Evolutionary conservation across 2,888 invertebrate species (phyloP).

Genomic region (Zootermopsis nevadensis): DNA sequence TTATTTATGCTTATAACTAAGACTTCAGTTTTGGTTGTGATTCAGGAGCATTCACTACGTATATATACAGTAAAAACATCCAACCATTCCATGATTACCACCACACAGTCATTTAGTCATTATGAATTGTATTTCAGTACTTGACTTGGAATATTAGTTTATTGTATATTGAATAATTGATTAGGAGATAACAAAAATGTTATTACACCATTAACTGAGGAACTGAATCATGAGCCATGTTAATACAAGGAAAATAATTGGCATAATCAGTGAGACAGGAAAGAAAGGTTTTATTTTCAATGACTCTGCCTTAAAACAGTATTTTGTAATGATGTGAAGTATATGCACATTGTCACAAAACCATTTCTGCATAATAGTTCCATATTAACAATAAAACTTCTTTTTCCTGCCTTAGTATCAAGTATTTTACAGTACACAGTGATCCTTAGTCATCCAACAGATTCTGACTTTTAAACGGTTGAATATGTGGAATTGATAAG

Average conservation of each 20-base stretch:
- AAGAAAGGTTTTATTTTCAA: slow-evolving; percentile 1
- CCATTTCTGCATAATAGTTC: not conserved
- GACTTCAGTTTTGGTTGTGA: slow-evolving; percentile 6
- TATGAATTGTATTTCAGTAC: slow-evolving; percentile 2
- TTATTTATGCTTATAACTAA: not conserved
- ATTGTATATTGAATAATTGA: not conserved
- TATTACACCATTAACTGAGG: not conserved
- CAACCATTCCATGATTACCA: slow-evolving; percentile 9
- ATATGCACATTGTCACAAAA: not conserved
- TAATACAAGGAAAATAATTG: not conserved
- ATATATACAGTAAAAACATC: not conserved
- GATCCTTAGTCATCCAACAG: not conserved
- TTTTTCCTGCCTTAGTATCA: not conserved
- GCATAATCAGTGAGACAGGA: slow-evolving; percentile 1
- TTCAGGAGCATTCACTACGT: slow-evolving; percentile 3
- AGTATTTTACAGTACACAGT: not conserved
- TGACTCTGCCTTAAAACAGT: not conserved
- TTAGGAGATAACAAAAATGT: not conserved
- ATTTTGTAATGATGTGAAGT: not conserved
- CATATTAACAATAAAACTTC: not conserved
- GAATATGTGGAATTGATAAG: slow-evolving; percentile 10
- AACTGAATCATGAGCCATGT: not conserved
- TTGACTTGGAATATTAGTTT: not conserved
- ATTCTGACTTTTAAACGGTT: slow-evolving; percentile 13
- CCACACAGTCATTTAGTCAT: slow-evolving; percentile 5